These are phyloP conservation scores for Loxodonta africana DNA, from an alignment of 2,113 vertebrate genomes.

Conservation along the genomic window DNA sequence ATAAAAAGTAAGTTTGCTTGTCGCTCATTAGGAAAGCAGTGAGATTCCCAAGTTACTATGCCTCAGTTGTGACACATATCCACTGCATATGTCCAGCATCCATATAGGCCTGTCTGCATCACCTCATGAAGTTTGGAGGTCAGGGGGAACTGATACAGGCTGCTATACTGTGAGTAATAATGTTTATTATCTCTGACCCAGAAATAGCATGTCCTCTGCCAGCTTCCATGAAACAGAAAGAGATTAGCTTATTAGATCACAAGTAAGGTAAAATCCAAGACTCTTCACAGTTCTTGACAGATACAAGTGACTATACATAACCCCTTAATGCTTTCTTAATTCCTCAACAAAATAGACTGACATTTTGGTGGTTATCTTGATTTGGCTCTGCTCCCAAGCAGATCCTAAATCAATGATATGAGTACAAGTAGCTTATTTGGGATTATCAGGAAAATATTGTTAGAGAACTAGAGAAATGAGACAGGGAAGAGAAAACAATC, in stretches of 20 bases:
- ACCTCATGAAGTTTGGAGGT: not conserved
- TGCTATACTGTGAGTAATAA: not conserved
- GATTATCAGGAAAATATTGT: not conserved
- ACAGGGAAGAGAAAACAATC: not conserved
- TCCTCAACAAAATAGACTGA: not conserved
- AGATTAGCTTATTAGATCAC: not conserved
- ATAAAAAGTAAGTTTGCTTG: not conserved
- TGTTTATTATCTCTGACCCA: not conserved
- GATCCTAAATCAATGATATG: not conserved
- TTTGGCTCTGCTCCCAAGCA: not conserved
- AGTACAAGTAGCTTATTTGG: not conserved
- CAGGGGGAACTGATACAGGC: not conserved
- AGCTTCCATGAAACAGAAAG: not conserved
- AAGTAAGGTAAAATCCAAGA: not conserved
- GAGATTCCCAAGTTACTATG: not conserved
- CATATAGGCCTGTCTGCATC: not conserved
- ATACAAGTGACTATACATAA: not conserved
- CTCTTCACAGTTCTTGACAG: not conserved
- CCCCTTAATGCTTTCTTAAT: not conserved
- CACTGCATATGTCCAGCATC: not conserved
- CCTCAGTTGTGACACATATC: not conserved
- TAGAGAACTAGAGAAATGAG: not conserved
- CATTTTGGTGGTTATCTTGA: constrained; percentile 15
- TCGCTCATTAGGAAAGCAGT: not conserved
- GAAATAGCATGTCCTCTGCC: not conserved